Base-by-base conservation (phyloP, 2,888 invertebrate genomes). In the Athripsodes cinereus region DNA sequence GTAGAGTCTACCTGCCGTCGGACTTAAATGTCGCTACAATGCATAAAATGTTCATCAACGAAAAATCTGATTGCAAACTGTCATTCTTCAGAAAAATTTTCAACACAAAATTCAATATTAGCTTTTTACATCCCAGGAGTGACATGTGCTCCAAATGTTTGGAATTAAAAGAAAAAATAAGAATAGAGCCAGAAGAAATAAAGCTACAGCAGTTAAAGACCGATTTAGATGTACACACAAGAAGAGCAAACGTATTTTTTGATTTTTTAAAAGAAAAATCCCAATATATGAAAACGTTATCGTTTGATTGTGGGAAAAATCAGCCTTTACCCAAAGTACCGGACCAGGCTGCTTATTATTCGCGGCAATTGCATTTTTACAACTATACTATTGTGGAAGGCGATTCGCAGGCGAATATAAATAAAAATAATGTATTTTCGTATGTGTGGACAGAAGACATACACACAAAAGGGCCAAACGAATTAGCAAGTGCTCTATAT, bases 311-410 rank as follows among this genome's bases (percentile, higher is more conserved):
- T 52, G 65, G 67, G 61, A 65, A 65, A 59, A 66, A 66, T 50
- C 40, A 65, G 47, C 53, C 62, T 5, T 55, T 68, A 34, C 69
- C 67, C 13, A 67, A 67, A 54, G 60, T 69, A 18, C 69, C 69
- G 1, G 69, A 70, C 56, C 69, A 70, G 61, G 55, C n/a, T n/a
- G n/a, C n/a, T n/a, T n/a, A n/a, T n/a, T n/a, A n/a, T n/a, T n/a
- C n/a, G n/a, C n/a, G n/a, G 10, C 70, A 71, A 57, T 52, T 71
- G n/a, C 69, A 70, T 59, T 53, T 63, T 6, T 70, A 69, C 56
- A 71, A 71, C 60, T 68, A 47, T 13, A 47, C 20, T 20, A 47
- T 47, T 19, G 20, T 19, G 6, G 20, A 47, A 19, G 20, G 20
- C 47, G 47, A 47, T 47, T 19, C 47, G 47, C 47, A 8, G 40